Evolutionary conservation across 1,140 invertebrate genomes (phyloP), one percentile per base, ranked within the genome.

Genomic region (Drosophila arawakana): DNA sequence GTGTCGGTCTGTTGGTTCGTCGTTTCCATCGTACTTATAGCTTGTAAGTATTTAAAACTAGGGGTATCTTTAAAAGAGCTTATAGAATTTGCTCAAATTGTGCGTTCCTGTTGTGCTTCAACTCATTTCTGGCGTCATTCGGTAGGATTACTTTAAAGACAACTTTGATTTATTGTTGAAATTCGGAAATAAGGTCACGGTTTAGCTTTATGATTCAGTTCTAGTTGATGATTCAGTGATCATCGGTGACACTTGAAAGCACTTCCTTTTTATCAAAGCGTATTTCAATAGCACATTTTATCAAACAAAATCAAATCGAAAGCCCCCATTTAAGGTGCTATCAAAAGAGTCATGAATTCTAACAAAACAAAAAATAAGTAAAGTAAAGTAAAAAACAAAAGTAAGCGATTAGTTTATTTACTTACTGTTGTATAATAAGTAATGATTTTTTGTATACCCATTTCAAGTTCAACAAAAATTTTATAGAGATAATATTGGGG

Each of bases 1-100:
- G 67, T 91, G 1, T 75, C 79, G 0, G 84, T 90, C 7, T 78
- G 77, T 71, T 92, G 91, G 91, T 62, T 91, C 52, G 72, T 90
- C 7, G 71, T 80, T 7, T 91, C 88, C 10, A 41, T 80, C 35
- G 61, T 89, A 55, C 74, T 92, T 5, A 44, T 92, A 30, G n/a
- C 50, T 18, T 67, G 91, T 91, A 66, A 91, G 90, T 91, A 65
- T 37, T 30, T 5, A 6, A 30, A 30, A 30, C 4, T 30, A 30
- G 25, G 4, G 25, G 4, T 4, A 25, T 3, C 4, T 25, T 25
- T 25, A 4, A 4, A 25, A 25, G 4, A 25, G 2, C 25, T 25
- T 25, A 15, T 15, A 15, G 15, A 25, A 25, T 25, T 25, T 4
- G 25, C 25, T 15, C 15, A 54, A 11, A n/a, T 43, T 43, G 9